phyloP scores from a whole-genome alignment of 1,140 invertebrate genomes.

The Mylabris phalerata region DNA sequence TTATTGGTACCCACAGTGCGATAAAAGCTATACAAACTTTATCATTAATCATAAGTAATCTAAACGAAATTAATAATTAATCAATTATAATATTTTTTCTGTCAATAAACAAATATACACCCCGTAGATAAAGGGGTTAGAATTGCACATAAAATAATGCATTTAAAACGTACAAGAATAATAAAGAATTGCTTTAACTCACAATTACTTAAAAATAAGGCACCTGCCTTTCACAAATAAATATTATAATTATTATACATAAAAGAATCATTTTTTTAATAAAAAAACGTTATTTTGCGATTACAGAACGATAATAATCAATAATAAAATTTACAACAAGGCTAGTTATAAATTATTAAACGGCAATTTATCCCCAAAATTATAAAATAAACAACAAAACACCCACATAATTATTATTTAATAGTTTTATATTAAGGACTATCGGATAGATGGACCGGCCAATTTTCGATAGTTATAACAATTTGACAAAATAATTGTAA shows the following conservation, averaged over 20 bases:
- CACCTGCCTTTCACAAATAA: constrained; percentile 18
- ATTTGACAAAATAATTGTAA: too few species aligned
- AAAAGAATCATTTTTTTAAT: constrained; percentile 19
- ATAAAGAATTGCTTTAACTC: constrained; percentile 3
- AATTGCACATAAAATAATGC: constrained; percentile 24
- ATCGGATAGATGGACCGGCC: too few species aligned
- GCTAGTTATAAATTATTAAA: too few species aligned
- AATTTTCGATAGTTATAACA: too few species aligned
- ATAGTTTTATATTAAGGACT: too few species aligned
- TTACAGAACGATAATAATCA: not conserved
- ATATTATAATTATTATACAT: constrained; percentile 4
- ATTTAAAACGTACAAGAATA: constrained; percentile 5
- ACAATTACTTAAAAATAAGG: constrained; percentile 23
- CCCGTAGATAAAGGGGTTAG: constrained; percentile 4
- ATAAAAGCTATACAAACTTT: constrained; percentile 18
- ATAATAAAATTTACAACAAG: constrained; percentile 1
- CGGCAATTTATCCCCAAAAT: too few species aligned
- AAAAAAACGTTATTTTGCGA: constrained; percentile 11
- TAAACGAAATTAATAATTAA: constrained; percentile 14
- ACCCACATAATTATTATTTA: too few species aligned
- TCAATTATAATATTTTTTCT: too few species aligned
- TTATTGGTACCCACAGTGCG: constrained; percentile 27
- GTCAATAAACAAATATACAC: too few species aligned
- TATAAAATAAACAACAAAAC: too few species aligned
- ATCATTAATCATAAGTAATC: constrained; percentile 16